phyloP scores from a whole-genome alignment of 2,888 invertebrate species.

The Ellobium chinense region DNA sequence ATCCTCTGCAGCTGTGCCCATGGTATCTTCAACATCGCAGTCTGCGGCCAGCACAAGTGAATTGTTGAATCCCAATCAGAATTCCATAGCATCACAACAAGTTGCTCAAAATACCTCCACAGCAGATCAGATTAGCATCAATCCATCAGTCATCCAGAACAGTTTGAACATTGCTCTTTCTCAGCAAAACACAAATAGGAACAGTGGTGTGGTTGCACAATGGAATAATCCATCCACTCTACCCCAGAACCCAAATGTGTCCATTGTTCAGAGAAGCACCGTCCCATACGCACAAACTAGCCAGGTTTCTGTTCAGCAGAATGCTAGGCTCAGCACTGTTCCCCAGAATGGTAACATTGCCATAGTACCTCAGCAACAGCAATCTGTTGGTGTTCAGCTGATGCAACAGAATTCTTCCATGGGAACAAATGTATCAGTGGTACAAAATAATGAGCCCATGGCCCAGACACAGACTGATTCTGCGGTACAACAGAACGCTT shows the following conservation, averaged over 20 bases:
- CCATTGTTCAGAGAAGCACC: constrained; percentile 19
- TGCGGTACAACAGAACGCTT: constrained; percentile 9
- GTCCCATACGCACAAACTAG: background rate
- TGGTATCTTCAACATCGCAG: background rate
- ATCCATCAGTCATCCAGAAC: constrained; percentile 3
- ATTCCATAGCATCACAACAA: constrained; percentile 14
- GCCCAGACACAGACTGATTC: background rate
- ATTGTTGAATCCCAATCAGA: constrained; percentile 1
- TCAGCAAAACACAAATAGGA: constrained; percentile 6
- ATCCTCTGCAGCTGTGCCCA: background rate
- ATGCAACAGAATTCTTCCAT: constrained; percentile 24
- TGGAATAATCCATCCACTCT: constrained; percentile 3
- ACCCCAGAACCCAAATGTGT: constrained; percentile 14
- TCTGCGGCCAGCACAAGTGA: background rate
- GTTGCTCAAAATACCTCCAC: constrained; percentile 1
- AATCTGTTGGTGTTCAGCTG: constrained; percentile 21
- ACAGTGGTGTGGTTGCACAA: background rate
- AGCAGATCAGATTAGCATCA: background rate
- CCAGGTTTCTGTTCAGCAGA: constrained; percentile 28
- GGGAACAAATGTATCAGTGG: constrained; percentile 5
- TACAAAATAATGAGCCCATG: background rate
- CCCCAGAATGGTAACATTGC: constrained; percentile 7
- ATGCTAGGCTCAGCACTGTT: background rate
- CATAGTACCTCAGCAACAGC: constrained; percentile 19
- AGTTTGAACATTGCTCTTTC: constrained; percentile 5